Evolutionary conservation across 2,888 invertebrate genomes (phyloP).

Genomic region (Drymonia ruficornis): DNA sequence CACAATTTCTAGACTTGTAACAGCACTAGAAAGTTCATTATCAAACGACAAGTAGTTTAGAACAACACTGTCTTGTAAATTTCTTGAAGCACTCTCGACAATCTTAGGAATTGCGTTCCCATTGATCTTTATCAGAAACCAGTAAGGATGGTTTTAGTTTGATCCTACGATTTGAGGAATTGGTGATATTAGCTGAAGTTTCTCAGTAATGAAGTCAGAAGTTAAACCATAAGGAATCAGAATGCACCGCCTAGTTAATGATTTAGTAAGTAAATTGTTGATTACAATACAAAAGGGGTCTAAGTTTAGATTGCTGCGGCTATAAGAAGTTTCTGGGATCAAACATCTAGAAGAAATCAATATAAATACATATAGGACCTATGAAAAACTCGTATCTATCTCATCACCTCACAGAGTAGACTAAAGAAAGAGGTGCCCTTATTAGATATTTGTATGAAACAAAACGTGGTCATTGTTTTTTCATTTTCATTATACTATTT

Average conservation of each 20-base stretch:
- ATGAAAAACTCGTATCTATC: too few relatives aligned
- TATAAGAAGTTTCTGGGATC: too few relatives aligned
- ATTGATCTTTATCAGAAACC: rapidly evolving
- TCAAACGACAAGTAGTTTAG: conserved; percentile 11
- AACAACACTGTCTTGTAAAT: conserved; percentile 21
- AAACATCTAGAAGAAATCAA: too few relatives aligned
- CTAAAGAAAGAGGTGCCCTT: too few relatives aligned
- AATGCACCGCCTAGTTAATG: conserved; percentile 38
- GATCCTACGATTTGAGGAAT: background rate
- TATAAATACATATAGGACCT: too few relatives aligned
- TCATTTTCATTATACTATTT: too few relatives aligned
- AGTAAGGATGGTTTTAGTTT: conserved; percentile 5
- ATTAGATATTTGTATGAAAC: too few relatives aligned
- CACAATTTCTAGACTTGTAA: conserved; percentile 4
- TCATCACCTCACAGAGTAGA: too few relatives aligned
- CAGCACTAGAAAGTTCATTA: background rate
- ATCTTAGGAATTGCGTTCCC: background rate
- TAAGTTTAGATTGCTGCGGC: too few relatives aligned
- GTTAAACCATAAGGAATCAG: conserved; percentile 39
- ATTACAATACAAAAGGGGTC: conserved; percentile 11
- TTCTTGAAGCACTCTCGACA: conserved; percentile 15
- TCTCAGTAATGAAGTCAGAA: conserved; percentile 48
- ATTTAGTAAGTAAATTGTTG: conserved; percentile 27
- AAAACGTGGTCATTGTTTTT: too few relatives aligned
- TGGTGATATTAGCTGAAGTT: conserved; percentile 21